phyloP scores from a whole-genome alignment of 2,797 vertebrate genomes.

The Molothrus aeneus region DNA sequence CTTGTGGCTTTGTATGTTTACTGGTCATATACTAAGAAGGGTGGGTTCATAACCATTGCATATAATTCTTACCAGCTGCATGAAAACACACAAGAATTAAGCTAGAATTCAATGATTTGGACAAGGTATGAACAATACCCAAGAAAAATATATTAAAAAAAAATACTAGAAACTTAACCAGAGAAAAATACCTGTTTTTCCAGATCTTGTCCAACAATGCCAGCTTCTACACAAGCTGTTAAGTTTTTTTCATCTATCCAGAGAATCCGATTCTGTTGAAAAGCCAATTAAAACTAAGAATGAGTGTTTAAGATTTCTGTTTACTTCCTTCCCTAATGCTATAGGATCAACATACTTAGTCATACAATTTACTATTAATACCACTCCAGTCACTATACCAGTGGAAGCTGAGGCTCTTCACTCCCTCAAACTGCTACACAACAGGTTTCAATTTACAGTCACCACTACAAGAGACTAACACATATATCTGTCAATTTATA shows the following conservation, averaged over 20 bases:
- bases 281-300: neutral
- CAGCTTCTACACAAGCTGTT: conserved; percentile 92
- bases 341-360: neutral
- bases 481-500: neutral
- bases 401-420: neutral
- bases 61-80: neutral
- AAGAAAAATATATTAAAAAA: neutral
- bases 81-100: neutral
- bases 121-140: neutral
- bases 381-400: neutral
- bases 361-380: neutral
- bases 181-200: conserved; percentile 87
- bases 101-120: neutral
- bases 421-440: neutral
- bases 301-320: neutral
- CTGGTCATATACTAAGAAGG: neutral
- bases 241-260: conserved; percentile 99
- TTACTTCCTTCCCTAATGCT: neutral
- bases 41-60: neutral
- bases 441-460: neutral
- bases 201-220: conserved; percentile 95
- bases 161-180: neutral
- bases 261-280: conserved; percentile 90
- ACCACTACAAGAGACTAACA: neutral
- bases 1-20: neutral